Evolutionary conservation across 2,888 invertebrate genomes (phyloP).

Genomic region (Entomobrya proxima): DNA sequence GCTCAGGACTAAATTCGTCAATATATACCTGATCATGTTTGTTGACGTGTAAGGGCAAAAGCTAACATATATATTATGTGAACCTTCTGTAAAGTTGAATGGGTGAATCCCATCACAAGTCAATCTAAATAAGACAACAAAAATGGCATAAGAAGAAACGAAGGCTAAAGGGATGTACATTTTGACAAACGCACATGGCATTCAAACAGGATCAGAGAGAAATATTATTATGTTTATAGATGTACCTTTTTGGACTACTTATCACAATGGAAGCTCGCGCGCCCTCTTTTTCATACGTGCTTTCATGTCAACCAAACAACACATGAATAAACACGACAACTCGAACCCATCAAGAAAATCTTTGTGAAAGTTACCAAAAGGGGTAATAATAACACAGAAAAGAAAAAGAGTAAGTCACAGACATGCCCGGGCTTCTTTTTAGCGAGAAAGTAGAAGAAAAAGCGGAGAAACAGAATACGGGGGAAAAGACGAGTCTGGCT

Average conservation of each 20-base stretch:
- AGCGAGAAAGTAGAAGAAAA: neutral
- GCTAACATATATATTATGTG: no score
- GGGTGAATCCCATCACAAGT: slow-evolving; percentile 53
- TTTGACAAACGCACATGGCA: slow-evolving; percentile 1
- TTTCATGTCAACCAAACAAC: slow-evolving; percentile 53
- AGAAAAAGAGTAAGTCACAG: neutral
- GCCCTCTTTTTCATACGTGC: slow-evolving; percentile 11
- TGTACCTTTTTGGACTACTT: neutral
- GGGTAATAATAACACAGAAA: slow-evolving; percentile 17
- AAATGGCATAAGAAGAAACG: neutral
- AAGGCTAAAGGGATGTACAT: slow-evolving; percentile 3
- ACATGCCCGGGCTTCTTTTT: neutral
- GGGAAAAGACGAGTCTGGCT: neutral
- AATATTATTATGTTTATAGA: slow-evolving; percentile 1
- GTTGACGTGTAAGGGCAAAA: no score
- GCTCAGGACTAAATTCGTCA: no score
- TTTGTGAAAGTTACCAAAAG: slow-evolving; percentile 37
- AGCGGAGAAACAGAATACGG: neutral
- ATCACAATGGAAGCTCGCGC: neutral
- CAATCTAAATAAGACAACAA: slow-evolving; percentile 37
- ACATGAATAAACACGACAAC: slow-evolving; percentile 63
- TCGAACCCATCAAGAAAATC: slow-evolving; percentile 51
- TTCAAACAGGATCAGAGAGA: slow-evolving; percentile 18
- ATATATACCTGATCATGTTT: no score
- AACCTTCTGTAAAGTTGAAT: no score